Conservation (phyloP, 1,140 invertebrate species). For the Drosophila equinoxialis region DNA sequence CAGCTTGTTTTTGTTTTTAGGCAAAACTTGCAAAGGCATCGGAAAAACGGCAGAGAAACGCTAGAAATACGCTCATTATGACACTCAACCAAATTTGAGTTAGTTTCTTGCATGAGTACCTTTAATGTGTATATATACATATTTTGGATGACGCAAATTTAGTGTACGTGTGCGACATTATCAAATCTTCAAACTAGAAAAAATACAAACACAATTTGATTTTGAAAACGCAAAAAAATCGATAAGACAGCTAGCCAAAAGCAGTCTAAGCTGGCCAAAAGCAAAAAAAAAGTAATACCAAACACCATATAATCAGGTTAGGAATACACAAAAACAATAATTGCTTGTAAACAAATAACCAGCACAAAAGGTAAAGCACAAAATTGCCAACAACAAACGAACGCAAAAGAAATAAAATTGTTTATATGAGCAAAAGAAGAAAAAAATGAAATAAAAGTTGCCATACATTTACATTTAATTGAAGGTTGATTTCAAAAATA, state of each 20-base stretch:
- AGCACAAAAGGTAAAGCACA: constrained; percentile 16
- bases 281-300: constrained; percentile 9
- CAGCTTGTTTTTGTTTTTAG: background rate
- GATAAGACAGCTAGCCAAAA: constrained; percentile 14
- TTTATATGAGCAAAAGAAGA: background rate
- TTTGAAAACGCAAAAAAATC: constrained; percentile 2
- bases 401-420: constrained; percentile 6
- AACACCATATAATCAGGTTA: constrained; percentile 21
- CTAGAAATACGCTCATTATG: background rate
- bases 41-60: constrained; percentile 1
- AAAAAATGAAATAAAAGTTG: background rate
- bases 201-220: constrained; percentile 1
- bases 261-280: constrained; percentile 8
- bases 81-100: background rate
- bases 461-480: constrained; percentile 11
- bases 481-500: constrained; percentile 6
- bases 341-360: constrained; percentile 18
- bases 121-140: background rate
- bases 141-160: constrained; percentile 14
- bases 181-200: constrained; percentile 18
- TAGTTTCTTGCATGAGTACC: background rate
- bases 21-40: background rate
- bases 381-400: background rate
- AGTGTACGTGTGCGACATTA: constrained; percentile 15
- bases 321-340: constrained; percentile 14